Base-by-base conservation (phyloP, 2,888 invertebrate genomes). In the Hololepta plana region DNA sequence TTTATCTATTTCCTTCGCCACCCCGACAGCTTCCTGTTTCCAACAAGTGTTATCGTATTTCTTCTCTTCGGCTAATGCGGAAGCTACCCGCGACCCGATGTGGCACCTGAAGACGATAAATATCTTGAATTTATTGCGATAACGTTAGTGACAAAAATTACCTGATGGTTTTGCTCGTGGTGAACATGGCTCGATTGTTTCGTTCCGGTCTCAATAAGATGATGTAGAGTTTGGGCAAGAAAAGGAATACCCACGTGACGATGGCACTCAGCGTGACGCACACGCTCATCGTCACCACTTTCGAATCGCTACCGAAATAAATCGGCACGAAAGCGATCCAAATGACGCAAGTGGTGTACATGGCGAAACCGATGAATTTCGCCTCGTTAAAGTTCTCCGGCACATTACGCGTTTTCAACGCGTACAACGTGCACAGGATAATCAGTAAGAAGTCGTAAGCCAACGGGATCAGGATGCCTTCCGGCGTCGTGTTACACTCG, bases 371-470 rank as follows among this genome's bases (percentile, higher is more conserved):
- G 35, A 77, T 75, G 44, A 67, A 68, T 41, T 67, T 65, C 1
- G 69, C 67, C 46, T 77, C 81, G 57, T 81, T 82, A 51, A 80
- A 80, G 51, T 81, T 81, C 49, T 77, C 80, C 1, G 81, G 81
- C 11, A 82, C 63, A 43, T 79, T 77, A 20, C 82, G 57, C 1
- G 75, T 75, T 46, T 73, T 73, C 23, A 76, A 56, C n/a, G 81
- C 81, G 46, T 80, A 76, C 16, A 73, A 54, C 3, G 80, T 81
- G 48, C 80, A 81, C 38, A 79, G 57, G 3, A 64, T 58, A 32
- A 81, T 68, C 24, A 81, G 62, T 34, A 74, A 49, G 35, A 75
- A 67, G 47, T 76, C 74, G 47, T 74, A 76, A 12, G 68, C 70
- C 27, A 77, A 57, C 2, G 80, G 79, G 12, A 59, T 55, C 13